These are phyloP conservation scores for Zalophus californianus DNA, from an alignment of 2,797 vertebrate species.

Conservation along the genomic window DNA sequence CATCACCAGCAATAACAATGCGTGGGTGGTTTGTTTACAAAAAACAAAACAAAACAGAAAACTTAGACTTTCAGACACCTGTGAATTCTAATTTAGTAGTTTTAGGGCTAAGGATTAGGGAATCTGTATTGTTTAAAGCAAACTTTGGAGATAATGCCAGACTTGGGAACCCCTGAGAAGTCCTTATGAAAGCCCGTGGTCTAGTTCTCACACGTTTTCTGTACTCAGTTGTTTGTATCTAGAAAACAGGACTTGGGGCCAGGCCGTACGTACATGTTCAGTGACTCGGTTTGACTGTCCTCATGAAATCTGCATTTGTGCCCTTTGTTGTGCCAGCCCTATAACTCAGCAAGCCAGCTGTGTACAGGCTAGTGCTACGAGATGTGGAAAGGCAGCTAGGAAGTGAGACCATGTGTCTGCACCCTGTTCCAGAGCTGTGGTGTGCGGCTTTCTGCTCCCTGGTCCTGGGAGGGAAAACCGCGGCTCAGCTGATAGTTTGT, in stretches of 20 bases:
- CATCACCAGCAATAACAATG: background rate
- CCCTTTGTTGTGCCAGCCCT: background rate
- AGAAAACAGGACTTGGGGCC: background rate
- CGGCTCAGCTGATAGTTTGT: background rate
- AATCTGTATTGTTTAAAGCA: background rate
- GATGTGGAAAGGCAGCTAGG: background rate
- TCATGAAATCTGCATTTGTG: background rate
- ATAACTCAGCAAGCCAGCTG: background rate
- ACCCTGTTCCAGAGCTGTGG: background rate
- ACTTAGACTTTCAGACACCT: background rate
- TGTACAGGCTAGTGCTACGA: background rate
- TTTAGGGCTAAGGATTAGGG: background rate
- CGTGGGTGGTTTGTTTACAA: background rate
- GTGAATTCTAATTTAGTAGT: slow-evolving; percentile 29
- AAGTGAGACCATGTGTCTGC: background rate
- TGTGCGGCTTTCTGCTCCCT: background rate
- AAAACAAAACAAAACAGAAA: no score
- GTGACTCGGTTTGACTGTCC: background rate
- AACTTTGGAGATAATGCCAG: background rate
- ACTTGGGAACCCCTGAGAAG: background rate
- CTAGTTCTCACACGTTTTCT: background rate
- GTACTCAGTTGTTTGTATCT: background rate
- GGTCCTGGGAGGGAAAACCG: background rate
- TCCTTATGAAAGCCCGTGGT: background rate
- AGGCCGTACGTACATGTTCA: background rate